Conservation (phyloP, 2,888 invertebrate genomes). For the Eristalis arbustorum region DNA sequence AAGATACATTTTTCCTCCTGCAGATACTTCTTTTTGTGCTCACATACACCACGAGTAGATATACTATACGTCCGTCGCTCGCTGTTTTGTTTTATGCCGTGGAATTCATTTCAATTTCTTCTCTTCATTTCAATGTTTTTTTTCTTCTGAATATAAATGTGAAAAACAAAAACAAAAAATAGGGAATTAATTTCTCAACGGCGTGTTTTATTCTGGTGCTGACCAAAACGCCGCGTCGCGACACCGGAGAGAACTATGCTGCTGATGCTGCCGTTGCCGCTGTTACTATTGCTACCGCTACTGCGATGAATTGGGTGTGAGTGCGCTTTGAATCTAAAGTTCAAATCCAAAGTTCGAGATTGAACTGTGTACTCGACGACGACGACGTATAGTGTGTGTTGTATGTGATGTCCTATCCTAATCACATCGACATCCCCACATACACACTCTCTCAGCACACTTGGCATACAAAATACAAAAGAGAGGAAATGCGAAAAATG, state of each 20-base stretch:
- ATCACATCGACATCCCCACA: conserved; percentile 60
- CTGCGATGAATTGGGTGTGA: conserved; percentile 60
- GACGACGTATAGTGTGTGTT: conserved; percentile 37
- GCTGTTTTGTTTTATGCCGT: conserved; percentile 63
- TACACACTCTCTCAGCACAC: conserved; percentile 49
- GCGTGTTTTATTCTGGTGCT: conserved; percentile 31
- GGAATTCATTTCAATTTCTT: conserved; percentile 65
- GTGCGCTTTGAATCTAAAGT: conserved; percentile 69
- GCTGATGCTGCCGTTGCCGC: conserved; percentile 26
- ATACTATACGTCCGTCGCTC: conserved; percentile 29
- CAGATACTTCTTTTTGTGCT: conserved; percentile 51
- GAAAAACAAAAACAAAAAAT: conserved; percentile 4
- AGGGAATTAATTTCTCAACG: conserved; percentile 44
- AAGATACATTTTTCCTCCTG: conserved; percentile 70
- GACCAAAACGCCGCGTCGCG: conserved; percentile 55
- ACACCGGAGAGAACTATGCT: conserved; percentile 65
- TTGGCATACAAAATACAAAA: conserved; percentile 69
- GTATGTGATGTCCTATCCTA: conserved; percentile 61
- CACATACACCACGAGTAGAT: conserved; percentile 43
- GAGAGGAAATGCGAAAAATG: conserved; percentile 71
- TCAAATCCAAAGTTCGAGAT: conserved; percentile 70
- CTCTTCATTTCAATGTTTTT: conserved; percentile 45
- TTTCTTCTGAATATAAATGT: conserved; percentile 40
- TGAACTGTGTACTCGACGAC: conserved; percentile 52
- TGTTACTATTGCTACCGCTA: conserved; percentile 29